Evolutionary conservation across 2,113 vertebrate genomes (phyloP).

Genomic region (Silurus glanis): DNA sequence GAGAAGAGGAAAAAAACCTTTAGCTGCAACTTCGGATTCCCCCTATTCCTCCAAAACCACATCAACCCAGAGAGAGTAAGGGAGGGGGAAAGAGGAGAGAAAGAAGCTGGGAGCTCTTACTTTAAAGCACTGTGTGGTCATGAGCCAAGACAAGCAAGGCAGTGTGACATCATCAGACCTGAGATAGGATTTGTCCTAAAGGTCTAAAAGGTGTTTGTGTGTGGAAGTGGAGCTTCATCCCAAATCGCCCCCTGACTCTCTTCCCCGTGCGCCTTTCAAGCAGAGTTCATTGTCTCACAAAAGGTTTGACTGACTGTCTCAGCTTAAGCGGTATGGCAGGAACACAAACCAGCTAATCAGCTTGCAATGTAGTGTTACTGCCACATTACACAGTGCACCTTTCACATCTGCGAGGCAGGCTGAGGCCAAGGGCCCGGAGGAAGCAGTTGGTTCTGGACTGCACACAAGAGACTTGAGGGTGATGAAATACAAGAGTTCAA

Average conservation of each 20-base stretch:
- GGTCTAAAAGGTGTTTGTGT: constrained; percentile 66
- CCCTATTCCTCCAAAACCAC: constrained; percentile 76
- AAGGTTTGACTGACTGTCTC: constrained; percentile 37
- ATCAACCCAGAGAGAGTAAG: constrained; percentile 62
- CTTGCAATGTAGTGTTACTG: constrained; percentile 37
- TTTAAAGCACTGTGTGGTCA: constrained; percentile 63
- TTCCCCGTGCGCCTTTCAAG: constrained; percentile 40
- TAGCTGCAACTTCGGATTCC: constrained; percentile 75
- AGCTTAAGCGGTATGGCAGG: constrained; percentile 39
- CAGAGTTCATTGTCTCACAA: constrained; percentile 31
- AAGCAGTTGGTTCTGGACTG: constrained; percentile 36
- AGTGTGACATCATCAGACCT: constrained; percentile 79
- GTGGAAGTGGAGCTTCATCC: constrained; percentile 46
- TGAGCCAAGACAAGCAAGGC: constrained; percentile 72
- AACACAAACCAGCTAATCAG: constrained; percentile 37
- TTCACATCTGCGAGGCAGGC: constrained; percentile 39
- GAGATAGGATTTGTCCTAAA: constrained; percentile 66
- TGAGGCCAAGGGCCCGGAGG: constrained; percentile 12
- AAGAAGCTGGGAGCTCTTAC: constrained; percentile 59
- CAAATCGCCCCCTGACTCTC: constrained; percentile 42
- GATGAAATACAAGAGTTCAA: constrained; percentile 40
- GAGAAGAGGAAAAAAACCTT: constrained; percentile 26
- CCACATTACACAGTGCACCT: constrained; percentile 42
- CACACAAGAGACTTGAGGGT: constrained; percentile 30
- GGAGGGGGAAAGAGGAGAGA: constrained; percentile 56